These are phyloP conservation scores for Acanthochromis polyacanthus DNA, from an alignment of 2,113 vertebrate species.

Conservation along the genomic window DNA sequence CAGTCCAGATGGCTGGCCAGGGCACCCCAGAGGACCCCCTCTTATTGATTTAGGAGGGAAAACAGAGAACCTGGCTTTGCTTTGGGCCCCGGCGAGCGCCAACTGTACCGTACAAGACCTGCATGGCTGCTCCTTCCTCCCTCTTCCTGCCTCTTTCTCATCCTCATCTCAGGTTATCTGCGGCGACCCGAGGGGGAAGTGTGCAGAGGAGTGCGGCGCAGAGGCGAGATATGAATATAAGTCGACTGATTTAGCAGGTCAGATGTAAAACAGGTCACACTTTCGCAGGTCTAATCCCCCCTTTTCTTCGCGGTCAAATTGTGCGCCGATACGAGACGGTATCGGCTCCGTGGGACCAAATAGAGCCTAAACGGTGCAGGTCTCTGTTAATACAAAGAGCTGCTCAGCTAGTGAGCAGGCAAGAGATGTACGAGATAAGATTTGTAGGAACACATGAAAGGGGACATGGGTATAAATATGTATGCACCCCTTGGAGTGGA, in stretches of 20 bases:
- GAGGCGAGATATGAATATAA: conserved; percentile 76
- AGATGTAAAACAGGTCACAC: conserved; percentile 77
- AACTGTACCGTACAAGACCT: conserved; percentile 73
- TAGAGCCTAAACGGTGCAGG: conserved; percentile 73
- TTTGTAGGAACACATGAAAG: conserved; percentile 79
- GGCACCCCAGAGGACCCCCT: conserved; percentile 86
- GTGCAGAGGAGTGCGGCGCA: conserved; percentile 37
- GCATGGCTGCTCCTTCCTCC: conserved; percentile 63
- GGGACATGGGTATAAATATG: conserved; percentile 81
- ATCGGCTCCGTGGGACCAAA: conserved; percentile 69
- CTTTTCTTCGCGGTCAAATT: conserved; percentile 74
- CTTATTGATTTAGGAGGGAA: conserved; percentile 91
- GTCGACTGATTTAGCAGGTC: conserved; percentile 75
- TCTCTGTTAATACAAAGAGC: conserved; percentile 80
- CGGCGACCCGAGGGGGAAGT: conserved; percentile 25
- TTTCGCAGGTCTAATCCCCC: conserved; percentile 76
- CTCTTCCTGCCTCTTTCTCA: conserved; percentile 23
- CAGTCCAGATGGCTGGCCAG: conserved; percentile 92
- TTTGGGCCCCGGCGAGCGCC: conserved; percentile 58
- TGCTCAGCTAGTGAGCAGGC: conserved; percentile 65
- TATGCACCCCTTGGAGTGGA: conserved; percentile 78
- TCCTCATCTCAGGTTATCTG: conserved; percentile 77
- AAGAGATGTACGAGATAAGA: conserved; percentile 76
- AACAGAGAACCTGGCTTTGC: conserved; percentile 84
- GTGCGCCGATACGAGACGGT: conserved; percentile 76